Percentiles rank a stretch among this genome's conserved stretches.
These are phyloP conservation scores for Diplazon laetatorius DNA, from an alignment of 2,888 invertebrate species.

Conservation along the genomic window DNA sequence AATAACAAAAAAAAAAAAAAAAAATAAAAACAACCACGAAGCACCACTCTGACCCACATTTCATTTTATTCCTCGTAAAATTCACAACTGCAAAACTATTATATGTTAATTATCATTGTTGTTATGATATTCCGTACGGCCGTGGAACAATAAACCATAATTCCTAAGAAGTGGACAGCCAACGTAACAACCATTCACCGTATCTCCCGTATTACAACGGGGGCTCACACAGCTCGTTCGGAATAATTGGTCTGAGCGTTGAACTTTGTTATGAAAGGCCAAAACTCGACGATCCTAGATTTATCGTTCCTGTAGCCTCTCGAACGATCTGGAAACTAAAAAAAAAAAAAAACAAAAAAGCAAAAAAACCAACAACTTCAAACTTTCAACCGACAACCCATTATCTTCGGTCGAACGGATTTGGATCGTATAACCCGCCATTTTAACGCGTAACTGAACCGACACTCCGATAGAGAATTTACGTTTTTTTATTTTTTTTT, in stretches of 20 bases:
- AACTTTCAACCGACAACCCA: neutral
- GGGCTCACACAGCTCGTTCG: neutral
- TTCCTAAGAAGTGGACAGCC: neutral
- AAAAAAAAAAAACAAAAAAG: no score
- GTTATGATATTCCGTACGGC: neutral
- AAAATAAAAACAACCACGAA: no score
- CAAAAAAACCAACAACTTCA: no score
- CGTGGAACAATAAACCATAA: neutral
- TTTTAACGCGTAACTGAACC: constrained; percentile 21
- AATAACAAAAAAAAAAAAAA: no score
- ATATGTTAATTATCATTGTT: no score
- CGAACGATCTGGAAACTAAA: constrained; percentile 3
- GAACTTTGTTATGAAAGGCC: constrained; percentile 25
- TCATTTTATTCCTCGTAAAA: no score
- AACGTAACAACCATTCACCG: neutral
- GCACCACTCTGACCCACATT: no score
- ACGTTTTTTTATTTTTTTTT: neutral
- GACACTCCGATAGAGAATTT: constrained; percentile 4
- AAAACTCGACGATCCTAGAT: neutral
- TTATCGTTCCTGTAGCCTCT: constrained; percentile 1
- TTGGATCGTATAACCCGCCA: neutral
- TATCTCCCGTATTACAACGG: constrained; percentile 43
- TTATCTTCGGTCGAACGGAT: constrained; percentile 21
- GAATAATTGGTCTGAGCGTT: constrained; percentile 34
- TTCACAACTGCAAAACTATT: no score